A percentile compares a stretch with the other conserved stretches of the same genome.
phyloP scores from a whole-genome alignment of 2,888 invertebrate genomes.

The Drosophila neotestacea region DNA sequence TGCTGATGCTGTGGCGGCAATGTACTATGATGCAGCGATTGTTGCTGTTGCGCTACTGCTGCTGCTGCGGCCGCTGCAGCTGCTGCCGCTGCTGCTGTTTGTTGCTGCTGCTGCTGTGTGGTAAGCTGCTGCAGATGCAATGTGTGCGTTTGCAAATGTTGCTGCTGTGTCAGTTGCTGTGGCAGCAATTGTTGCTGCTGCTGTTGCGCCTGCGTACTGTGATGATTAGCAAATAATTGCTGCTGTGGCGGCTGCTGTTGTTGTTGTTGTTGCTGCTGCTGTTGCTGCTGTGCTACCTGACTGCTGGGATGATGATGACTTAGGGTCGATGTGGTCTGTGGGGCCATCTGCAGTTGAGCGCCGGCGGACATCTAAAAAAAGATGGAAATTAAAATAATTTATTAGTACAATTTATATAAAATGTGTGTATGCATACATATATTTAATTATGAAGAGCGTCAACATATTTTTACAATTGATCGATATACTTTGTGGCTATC shows the following conservation, averaged over 20 bases:
- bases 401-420: not conserved
- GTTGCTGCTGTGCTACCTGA: constrained; percentile 81
- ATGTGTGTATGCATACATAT: not conserved
- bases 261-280: constrained; percentile 73
- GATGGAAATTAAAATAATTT: constrained; percentile 15
- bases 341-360: constrained; percentile 98
- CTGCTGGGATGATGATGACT: constrained; percentile 83
- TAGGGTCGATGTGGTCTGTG: constrained; percentile 91
- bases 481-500: constrained; percentile 27
- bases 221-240: constrained; percentile 71
- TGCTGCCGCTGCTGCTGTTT: constrained; percentile 44
- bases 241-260: constrained; percentile 65
- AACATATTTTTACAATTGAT: constrained; percentile 17
- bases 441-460: not conserved
- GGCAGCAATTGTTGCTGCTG: constrained; percentile 60
- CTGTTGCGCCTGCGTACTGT: constrained; percentile 68
- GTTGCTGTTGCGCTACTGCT: constrained; percentile 48
- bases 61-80: constrained; percentile 51
- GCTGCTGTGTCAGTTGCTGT: constrained; percentile 59
- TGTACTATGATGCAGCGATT: constrained; percentile 42
- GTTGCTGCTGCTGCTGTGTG: constrained; percentile 58
- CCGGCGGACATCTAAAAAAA: constrained; percentile 95
- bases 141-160: constrained; percentile 65
- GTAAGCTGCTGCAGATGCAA: constrained; percentile 68
- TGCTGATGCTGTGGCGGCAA: constrained; percentile 61